Base-by-base conservation (phyloP, 2,888 invertebrate genomes). In the Hecatera dysodea region DNA sequence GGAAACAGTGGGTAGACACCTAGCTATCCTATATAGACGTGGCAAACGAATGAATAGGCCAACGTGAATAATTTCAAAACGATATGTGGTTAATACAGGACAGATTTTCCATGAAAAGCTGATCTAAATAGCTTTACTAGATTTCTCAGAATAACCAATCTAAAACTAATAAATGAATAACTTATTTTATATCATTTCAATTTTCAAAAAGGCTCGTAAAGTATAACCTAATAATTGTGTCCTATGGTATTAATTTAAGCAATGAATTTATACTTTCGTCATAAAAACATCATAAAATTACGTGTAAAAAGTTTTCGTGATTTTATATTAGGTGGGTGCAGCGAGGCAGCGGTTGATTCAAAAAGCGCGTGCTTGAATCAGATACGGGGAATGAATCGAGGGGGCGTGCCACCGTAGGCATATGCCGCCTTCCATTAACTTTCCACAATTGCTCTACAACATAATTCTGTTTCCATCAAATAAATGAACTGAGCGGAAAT, bases 351-450 rank as follows among this genome's bases (percentile, higher is more conserved):
- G 85, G 85, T 87, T 92, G 90, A 92, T 92, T 91, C 87, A 90
- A 90, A 93, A 91, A 91, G 90, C 91, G 92, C 92, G 92, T 93
- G 93, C 87, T 87, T 83, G 71, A 79, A 92, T 93, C 93, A 85
- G 93, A 93, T 93, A 91, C 33, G 87, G 65, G 67, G 82, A 90
- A 90, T 88, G 88, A 90, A 88, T 87, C 80, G 80, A 87, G 87
- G 81, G 86, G 88, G 88, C 85, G 88, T 79, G 63, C 71, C 72
- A 61, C 71, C 72, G 64, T 65, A 46, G 80, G 83, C 85, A 87
- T 82, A 87, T 82, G 84, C 85, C 84, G 84, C 86, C 85, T 84
- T 85, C 85, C 86, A 88, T 90, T 89, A 90, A 84, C 85, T 68
- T 62, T 42, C 81, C 83, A 88, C 89, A 88, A 88, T 84, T 88